A percentile compares a stretch with the other conserved stretches of the same genome.
Conservation (phyloP, 1,140 invertebrate species). For the Aphis craccivora region DNA sequence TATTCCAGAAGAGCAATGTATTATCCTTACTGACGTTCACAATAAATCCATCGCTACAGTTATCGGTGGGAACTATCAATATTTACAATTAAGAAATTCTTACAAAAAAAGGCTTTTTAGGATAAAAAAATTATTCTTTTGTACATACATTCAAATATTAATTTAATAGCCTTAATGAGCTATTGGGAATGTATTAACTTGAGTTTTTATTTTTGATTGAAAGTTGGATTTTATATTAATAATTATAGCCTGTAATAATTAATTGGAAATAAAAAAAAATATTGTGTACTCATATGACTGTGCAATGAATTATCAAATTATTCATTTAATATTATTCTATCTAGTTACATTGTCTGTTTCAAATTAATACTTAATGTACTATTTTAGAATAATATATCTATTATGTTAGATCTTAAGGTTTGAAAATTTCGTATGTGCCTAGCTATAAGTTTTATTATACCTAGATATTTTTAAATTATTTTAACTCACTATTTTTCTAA, state of each 20-base stretch:
- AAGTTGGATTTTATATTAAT: slow-evolving; percentile 33
- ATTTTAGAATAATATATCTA: slow-evolving; percentile 41
- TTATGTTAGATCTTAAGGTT: slow-evolving; percentile 13
- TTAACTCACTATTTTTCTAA: slow-evolving; percentile 48
- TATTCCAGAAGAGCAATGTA: slow-evolving; percentile 55
- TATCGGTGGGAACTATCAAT: slow-evolving; percentile 13
- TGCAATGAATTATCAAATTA: slow-evolving; percentile 19
- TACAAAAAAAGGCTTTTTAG: slow-evolving; percentile 32
- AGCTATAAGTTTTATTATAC: slow-evolving; percentile 54
- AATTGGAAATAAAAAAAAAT: slow-evolving; percentile 37
- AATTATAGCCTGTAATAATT: slow-evolving; percentile 33
- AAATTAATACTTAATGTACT: slow-evolving; percentile 22
- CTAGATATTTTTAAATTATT: slow-evolving; percentile 56
- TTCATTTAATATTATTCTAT: background rate
- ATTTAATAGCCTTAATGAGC: background rate
- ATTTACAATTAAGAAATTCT: background rate
- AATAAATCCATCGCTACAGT: slow-evolving; percentile 19
- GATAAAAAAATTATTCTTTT: slow-evolving; percentile 13
- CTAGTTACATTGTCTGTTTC: slow-evolving; percentile 11
- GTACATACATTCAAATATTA: slow-evolving; percentile 36
- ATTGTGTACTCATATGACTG: slow-evolving; percentile 19
- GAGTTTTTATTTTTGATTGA: slow-evolving; percentile 32
- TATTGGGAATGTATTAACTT: slow-evolving; percentile 45
- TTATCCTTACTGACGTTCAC: slow-evolving; percentile 53
- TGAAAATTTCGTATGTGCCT: background rate